These are phyloP conservation scores for Mycetomoellerius zeteki DNA, from an alignment of 1,140 invertebrate species.

Conservation along the genomic window DNA sequence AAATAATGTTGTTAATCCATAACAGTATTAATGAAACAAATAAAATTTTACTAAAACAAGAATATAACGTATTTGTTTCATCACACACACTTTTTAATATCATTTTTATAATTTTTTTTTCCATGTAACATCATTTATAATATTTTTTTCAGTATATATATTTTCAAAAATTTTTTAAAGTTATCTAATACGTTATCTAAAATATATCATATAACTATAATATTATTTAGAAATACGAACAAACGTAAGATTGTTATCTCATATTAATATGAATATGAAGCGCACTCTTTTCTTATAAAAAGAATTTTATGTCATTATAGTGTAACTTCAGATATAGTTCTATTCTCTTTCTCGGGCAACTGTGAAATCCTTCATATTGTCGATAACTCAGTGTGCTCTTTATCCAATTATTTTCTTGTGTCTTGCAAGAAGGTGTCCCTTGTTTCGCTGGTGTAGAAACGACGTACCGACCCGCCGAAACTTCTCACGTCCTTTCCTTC, in stretches of 20 bases:
- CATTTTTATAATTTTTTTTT: too few relatives aligned
- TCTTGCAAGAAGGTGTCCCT: background rate
- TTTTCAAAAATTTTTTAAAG: background rate
- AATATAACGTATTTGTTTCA: too few relatives aligned
- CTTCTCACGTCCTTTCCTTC: background rate
- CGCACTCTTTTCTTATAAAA: background rate
- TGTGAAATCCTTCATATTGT: constrained; percentile 4
- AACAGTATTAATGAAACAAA: too few relatives aligned
- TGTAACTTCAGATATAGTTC: constrained; percentile 1
- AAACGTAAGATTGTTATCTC: background rate
- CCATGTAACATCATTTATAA: too few relatives aligned
- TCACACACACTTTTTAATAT: too few relatives aligned
- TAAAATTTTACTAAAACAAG: too few relatives aligned
- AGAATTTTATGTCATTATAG: background rate
- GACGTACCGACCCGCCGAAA: constrained; percentile 24
- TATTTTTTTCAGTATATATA: background rate
- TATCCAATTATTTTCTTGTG: constrained; percentile 50
- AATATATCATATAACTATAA: background rate
- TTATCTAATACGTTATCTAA: background rate
- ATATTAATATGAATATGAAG: background rate
- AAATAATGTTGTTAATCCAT: too few relatives aligned
- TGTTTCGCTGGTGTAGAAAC: constrained; percentile 19
- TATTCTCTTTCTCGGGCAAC: background rate
- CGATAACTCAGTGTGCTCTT: constrained; percentile 21
- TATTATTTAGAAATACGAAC: background rate